Evolutionary conservation across 2,888 invertebrate genomes (phyloP).

Genomic region (Drosophila barbarae): DNA sequence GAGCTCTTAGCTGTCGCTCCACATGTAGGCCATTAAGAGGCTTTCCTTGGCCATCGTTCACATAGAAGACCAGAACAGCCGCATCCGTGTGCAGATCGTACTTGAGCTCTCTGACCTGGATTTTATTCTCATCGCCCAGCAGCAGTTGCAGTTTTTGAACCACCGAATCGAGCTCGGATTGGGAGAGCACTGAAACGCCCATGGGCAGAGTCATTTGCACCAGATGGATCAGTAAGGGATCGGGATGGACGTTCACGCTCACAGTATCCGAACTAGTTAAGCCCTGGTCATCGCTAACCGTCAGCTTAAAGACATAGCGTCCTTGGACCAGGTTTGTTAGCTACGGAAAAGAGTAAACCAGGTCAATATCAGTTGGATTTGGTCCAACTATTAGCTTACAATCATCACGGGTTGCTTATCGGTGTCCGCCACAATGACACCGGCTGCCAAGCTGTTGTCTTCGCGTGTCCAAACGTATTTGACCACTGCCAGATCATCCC

Average conservation of each 20-base stretch:
- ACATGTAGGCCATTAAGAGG: slow-evolving; percentile 83
- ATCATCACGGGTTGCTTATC: slow-evolving; percentile 89
- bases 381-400: slow-evolving; percentile 78
- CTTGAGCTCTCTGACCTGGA: slow-evolving; percentile 82
- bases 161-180: slow-evolving; percentile 84
- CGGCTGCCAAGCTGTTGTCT: slow-evolving; percentile 89
- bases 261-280: slow-evolving; percentile 90
- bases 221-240: slow-evolving; percentile 87
- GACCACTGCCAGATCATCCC: slow-evolving; percentile 92
- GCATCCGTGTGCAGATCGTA: slow-evolving; percentile 83
- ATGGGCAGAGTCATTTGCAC: slow-evolving; percentile 91
- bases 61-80: slow-evolving; percentile 85
- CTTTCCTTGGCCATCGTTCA: slow-evolving; percentile 78
- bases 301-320: slow-evolving; percentile 91
- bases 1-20: slow-evolving; percentile 84
- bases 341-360: slow-evolving; percentile 76
- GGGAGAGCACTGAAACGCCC: slow-evolving; percentile 84
- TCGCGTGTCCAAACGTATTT: slow-evolving; percentile 91
- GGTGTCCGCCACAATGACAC: slow-evolving; percentile 87
- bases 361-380: not conserved
- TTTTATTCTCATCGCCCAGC: slow-evolving; percentile 86
- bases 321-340: slow-evolving; percentile 92
- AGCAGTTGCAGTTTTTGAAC: slow-evolving; percentile 87
- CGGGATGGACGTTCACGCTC: slow-evolving; percentile 89
- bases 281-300: slow-evolving; percentile 95